Conservation (phyloP, 2,797 vertebrate genomes). For the Otus scops region DNA sequence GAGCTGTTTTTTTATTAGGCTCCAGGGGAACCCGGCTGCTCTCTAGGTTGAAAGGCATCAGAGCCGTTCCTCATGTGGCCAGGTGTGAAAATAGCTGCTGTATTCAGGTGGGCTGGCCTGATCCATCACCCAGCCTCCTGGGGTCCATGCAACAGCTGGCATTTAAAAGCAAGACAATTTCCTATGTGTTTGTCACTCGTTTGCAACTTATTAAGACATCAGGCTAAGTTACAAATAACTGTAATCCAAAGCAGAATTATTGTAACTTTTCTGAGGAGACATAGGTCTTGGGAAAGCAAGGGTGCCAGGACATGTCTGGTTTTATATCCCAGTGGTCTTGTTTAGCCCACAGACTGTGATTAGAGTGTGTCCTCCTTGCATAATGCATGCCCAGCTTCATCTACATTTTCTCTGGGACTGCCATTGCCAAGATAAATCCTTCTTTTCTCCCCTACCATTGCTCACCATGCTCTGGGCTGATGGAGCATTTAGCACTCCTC, state of each 20-base stretch:
- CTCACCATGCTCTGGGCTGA: neutral
- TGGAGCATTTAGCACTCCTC: neutral
- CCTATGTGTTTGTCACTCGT: neutral
- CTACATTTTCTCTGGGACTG: neutral
- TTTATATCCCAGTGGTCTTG: neutral
- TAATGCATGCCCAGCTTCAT: conserved; percentile 31
- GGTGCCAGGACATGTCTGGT: neutral
- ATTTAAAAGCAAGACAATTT: neutral
- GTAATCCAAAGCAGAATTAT: neutral
- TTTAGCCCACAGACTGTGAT: neutral
- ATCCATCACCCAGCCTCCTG: neutral
- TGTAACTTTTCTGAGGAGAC: neutral
- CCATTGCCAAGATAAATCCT: conserved; percentile 25
- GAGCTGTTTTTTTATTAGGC: neutral
- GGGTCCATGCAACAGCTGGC: neutral
- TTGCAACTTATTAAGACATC: neutral
- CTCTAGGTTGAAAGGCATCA: neutral
- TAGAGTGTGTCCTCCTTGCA: neutral
- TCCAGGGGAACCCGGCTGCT: neutral
- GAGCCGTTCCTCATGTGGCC: neutral
- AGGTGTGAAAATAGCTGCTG: neutral
- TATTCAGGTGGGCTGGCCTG: neutral
- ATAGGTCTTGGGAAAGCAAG: neutral
- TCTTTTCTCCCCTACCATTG: neutral
- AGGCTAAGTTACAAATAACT: neutral